Evolutionary conservation across 2,888 invertebrate species (phyloP).

Genomic region (Lacanobia oleracea): DNA sequence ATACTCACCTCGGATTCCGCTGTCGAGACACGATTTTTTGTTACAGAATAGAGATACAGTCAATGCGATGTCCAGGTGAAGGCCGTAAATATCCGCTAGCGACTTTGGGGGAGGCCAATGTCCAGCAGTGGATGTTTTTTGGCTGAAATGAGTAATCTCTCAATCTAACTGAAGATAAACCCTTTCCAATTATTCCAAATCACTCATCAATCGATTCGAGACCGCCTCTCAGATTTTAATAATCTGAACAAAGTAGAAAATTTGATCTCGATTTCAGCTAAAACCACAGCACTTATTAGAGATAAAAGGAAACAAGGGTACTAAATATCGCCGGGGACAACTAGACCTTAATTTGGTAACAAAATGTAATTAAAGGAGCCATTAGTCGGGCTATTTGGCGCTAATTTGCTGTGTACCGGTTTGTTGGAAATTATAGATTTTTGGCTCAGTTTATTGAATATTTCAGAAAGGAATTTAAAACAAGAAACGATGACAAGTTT

Average conservation of each 20-base stretch:
- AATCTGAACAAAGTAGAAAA: background rate
- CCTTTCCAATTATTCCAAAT: no score
- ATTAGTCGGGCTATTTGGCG: conserved; percentile 59
- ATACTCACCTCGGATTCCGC: no score
- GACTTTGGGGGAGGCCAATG: no score
- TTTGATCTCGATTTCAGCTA: background rate
- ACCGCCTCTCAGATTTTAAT: background rate
- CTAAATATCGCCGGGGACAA: conserved; percentile 45
- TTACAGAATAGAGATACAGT: no score
- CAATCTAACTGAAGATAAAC: no score
- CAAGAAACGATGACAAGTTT: background rate
- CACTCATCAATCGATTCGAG: no score
- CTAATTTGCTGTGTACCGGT: conserved; percentile 53
- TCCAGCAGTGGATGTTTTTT: no score
- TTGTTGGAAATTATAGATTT: conserved; percentile 31
- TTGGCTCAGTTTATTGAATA: conserved; percentile 1
- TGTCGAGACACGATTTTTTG: no score
- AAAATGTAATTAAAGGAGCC: conserved; percentile 63
- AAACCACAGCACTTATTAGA: conserved; percentile 21
- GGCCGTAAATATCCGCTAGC: no score
- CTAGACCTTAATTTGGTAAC: conserved; percentile 58
- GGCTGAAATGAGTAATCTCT: no score
- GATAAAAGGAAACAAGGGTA: conserved; percentile 45
- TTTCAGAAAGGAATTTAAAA: background rate
- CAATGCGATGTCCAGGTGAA: no score